Conservation (phyloP, 2,888 invertebrate species). For the Dione vanillae region DNA sequence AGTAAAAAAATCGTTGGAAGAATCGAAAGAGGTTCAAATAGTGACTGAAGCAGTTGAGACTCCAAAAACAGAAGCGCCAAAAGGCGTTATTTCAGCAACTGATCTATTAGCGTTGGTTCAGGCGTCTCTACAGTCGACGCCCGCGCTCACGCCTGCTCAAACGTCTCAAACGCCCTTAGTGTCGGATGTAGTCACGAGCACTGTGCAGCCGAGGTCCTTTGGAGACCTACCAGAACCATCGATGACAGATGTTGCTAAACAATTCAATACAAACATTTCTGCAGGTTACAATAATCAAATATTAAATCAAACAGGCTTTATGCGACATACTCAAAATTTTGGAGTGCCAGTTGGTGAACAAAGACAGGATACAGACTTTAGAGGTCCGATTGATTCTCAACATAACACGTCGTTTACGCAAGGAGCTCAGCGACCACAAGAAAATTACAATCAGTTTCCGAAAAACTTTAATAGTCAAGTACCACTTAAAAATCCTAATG, state of each 20-base stretch:
- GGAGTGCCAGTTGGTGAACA: slow-evolving; percentile 38
- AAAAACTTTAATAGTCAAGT: slow-evolving; percentile 23
- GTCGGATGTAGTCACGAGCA: slow-evolving; percentile 58
- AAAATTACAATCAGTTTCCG: slow-evolving; percentile 35
- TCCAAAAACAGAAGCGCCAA: slow-evolving; percentile 41
- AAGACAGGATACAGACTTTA: slow-evolving; percentile 32
- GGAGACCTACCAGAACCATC: slow-evolving; percentile 63
- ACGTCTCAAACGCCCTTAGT: slow-evolving; percentile 37
- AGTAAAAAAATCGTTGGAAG: slow-evolving; percentile 75
- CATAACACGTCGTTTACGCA: slow-evolving; percentile 33
- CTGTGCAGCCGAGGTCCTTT: slow-evolving; percentile 68
- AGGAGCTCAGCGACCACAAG: slow-evolving; percentile 36
- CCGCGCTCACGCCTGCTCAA: slow-evolving; percentile 41
- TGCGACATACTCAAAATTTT: slow-evolving; percentile 22
- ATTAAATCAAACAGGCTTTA: slow-evolving; percentile 19
- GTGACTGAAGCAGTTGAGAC: slow-evolving; percentile 39
- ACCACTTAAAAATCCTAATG: slow-evolving; percentile 12
- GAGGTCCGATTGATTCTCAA: slow-evolving; percentile 20
- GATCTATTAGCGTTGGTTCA: slow-evolving; percentile 73
- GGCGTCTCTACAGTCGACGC: slow-evolving; percentile 66
- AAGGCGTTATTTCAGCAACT: slow-evolving; percentile 66
- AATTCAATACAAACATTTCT: slow-evolving; percentile 12
- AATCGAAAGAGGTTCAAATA: slow-evolving; percentile 54
- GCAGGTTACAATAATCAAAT: slow-evolving; percentile 18
- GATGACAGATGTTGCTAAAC: slow-evolving; percentile 27